Conservation (phyloP, 2,888 invertebrate genomes). For the Nudaria mundana region DNA sequence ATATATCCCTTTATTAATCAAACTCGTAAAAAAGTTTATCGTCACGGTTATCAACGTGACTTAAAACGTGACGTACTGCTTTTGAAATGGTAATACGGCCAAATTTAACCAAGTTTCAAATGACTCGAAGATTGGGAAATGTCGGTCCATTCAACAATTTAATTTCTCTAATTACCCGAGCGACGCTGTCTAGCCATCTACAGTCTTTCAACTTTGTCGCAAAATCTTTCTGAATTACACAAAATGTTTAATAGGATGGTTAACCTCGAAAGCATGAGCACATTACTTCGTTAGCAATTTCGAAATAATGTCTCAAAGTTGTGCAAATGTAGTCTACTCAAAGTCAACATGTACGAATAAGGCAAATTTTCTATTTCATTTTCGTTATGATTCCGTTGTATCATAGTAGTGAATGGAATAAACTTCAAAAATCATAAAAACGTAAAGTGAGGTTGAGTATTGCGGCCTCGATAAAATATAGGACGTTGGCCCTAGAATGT, state of each 20-base stretch:
- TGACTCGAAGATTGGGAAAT: slow-evolving; percentile 11
- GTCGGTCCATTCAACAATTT: slow-evolving; percentile 16
- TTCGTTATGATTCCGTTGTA: slow-evolving; percentile 12
- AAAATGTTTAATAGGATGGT: slow-evolving; percentile 21
- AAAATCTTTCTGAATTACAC: slow-evolving; percentile 23
- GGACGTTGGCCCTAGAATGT: slow-evolving; percentile 11
- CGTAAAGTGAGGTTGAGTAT: slow-evolving; percentile 1
- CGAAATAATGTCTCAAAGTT: slow-evolving; percentile 29
- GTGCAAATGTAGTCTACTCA: slow-evolving; percentile 15
- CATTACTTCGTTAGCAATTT: slow-evolving; percentile 32
- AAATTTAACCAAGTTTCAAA: slow-evolving; percentile 7
- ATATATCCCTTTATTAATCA: background rate
- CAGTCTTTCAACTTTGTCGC: slow-evolving; percentile 24
- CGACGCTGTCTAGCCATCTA: slow-evolving; percentile 8
- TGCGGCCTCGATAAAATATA: slow-evolving; percentile 14
- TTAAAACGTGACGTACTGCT: too few species aligned
- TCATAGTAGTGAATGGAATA: slow-evolving; percentile 12
- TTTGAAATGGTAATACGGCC: background rate
- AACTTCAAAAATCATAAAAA: slow-evolving; percentile 13
- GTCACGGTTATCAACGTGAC: too few species aligned
- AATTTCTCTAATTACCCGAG: slow-evolving; percentile 28
- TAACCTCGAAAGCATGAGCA: slow-evolving; percentile 26
- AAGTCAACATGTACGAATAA: slow-evolving; percentile 6
- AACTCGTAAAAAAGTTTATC: too few species aligned
- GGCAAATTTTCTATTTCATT: slow-evolving; percentile 19